Evolutionary conservation across 2,888 invertebrate species (phyloP).

Genomic region (Chloroclystis v-ata): DNA sequence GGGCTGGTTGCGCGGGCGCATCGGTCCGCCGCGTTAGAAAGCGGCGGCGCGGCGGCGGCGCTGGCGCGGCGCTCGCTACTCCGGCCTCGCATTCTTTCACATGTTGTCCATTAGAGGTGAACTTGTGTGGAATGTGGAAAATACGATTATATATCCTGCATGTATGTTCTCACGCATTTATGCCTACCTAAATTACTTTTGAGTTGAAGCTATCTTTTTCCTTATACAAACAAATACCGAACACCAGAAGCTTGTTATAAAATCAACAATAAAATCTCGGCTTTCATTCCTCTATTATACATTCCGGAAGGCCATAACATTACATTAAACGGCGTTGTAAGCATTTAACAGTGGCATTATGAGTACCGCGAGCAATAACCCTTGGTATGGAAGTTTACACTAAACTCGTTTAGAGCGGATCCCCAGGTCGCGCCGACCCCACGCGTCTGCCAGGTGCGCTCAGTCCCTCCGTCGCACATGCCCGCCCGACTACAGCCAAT

Average conservation of each 20-base stretch:
- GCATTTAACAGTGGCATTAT: conserved; percentile 35
- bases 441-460: conserved; percentile 64
- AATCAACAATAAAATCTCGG: conserved; percentile 36
- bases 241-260: conserved; percentile 28
- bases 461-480: conserved; percentile 56
- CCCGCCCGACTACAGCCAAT: conserved; percentile 9
- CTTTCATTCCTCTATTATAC: conserved; percentile 10
- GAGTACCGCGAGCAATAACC: conserved; percentile 40
- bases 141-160: conserved; percentile 16
- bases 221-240: too few species aligned
- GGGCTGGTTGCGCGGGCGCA: conserved; percentile 55
- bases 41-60: conserved; percentile 55
- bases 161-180: conserved; percentile 10
- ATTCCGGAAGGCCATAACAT: conserved; percentile 27
- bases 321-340: conserved; percentile 36
- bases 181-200: neutral
- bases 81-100: conserved; percentile 60
- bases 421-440: conserved; percentile 56
- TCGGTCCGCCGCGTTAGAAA: conserved; percentile 70
- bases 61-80: conserved; percentile 51
- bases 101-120: conserved; percentile 33
- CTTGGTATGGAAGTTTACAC: conserved; percentile 45
- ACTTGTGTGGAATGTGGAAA: conserved; percentile 28
- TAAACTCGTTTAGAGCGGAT: conserved; percentile 49
- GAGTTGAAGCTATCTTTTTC: neutral